phyloP scores from a whole-genome alignment of 2,113 vertebrate genomes.

The Chelonoidis abingdonii region DNA sequence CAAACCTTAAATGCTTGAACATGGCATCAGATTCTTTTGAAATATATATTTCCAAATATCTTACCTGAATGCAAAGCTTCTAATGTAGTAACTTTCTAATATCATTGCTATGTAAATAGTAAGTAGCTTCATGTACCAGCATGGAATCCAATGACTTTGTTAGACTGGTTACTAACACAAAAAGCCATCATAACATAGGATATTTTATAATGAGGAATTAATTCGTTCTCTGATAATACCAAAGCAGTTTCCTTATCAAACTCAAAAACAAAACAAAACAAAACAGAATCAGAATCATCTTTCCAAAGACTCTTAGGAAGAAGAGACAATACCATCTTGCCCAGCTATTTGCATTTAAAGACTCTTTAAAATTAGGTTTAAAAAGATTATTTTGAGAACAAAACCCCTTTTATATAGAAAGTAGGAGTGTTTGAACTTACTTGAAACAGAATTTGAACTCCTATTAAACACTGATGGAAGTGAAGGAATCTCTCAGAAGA shows the following conservation, averaged over 20 bases:
- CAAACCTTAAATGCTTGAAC: conserved; percentile 12
- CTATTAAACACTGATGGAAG: conserved; percentile 4
- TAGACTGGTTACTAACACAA: neutral
- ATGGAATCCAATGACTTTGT: conserved; percentile 36
- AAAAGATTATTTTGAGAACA: conserved; percentile 40
- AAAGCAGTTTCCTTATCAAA: neutral
- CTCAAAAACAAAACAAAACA: neutral
- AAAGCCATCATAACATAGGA: neutral
- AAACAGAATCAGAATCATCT: neutral
- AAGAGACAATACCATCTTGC: conserved; percentile 50
- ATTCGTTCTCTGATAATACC: neutral
- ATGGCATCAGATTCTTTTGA: conserved; percentile 14
- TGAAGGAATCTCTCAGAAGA: conserved; percentile 18
- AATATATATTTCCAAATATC: neutral
- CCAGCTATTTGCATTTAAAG: conserved; percentile 57
- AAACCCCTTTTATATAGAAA: conserved; percentile 30
- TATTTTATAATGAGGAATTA: conserved; percentile 45
- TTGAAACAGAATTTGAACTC: conserved; percentile 1
- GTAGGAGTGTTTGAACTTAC: neutral
- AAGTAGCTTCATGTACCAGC: conserved; percentile 12
- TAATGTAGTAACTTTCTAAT: neutral
- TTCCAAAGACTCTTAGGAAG: neutral
- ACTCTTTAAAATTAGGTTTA: conserved; percentile 49
- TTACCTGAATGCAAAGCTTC: neutral
- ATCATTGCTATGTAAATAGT: neutral